Evolutionary conservation across 2,797 vertebrate genomes (phyloP).

Genomic region (Phrynocephalus forsythii): DNA sequence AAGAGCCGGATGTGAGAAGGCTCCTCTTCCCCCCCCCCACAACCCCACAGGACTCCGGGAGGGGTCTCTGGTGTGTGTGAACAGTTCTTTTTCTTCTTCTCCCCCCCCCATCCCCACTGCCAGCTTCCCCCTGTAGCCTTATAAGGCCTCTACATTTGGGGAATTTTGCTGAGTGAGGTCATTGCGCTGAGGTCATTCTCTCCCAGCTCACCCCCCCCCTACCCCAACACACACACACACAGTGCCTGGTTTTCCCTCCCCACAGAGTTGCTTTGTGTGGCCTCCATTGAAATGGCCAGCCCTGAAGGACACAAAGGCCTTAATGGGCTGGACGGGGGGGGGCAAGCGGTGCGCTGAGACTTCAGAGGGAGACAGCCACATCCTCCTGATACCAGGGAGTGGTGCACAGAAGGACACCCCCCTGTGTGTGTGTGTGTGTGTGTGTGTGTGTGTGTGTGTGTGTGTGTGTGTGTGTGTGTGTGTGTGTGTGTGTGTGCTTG

Average conservation of each 20-base stretch:
- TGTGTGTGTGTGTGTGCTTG: neutral
- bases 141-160: slow-evolving; percentile 55
- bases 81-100: neutral
- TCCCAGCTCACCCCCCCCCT: neutral
- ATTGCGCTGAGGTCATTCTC: slow-evolving; percentile 60
- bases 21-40: neutral
- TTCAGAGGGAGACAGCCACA: neutral
- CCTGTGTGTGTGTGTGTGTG: too few relatives aligned
- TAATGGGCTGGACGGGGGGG: slow-evolving; percentile 15
- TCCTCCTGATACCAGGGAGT: too few relatives aligned
- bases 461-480: too few relatives aligned
- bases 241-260: neutral
- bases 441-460: too few relatives aligned
- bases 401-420: too few relatives aligned
- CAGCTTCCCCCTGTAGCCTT: slow-evolving; percentile 49
- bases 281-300: slow-evolving; percentile 49
- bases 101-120: neutral
- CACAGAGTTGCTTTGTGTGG: slow-evolving; percentile 57
- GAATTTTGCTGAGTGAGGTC: slow-evolving; percentile 56
- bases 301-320: slow-evolving; percentile 59
- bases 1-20: neutral
- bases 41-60: neutral
- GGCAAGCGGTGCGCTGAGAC: neutral
- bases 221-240: neutral
- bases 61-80: neutral